Evolutionary conservation across 2,113 vertebrate species (phyloP), one percentile per base, ranked within the genome.

Genomic region (Capreolus pygargus): DNA sequence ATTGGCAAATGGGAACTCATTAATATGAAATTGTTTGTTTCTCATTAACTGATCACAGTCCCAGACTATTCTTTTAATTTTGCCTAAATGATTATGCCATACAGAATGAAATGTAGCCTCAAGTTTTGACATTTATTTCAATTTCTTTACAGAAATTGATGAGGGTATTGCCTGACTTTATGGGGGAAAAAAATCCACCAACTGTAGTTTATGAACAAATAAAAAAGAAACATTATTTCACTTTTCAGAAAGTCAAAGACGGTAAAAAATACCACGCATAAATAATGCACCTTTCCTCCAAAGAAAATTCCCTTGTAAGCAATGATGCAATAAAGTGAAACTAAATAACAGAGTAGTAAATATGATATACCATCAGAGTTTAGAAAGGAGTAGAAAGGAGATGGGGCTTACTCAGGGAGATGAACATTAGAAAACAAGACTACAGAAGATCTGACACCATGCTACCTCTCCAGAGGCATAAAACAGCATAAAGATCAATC

Each of bases 1-100:
- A 99, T 98, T 98, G 98, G 98, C 97, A 99, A 99, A 98, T 98
- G 97, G 98, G 98, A 99, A 98, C 96, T 99, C 98, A 99, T 99
- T 99, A 99, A 99, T 99, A 98, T 97, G 98, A 98, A 98, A 98
- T 96, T 98, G 98, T 98, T 98, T 98, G 97, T 98, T 98, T 98
- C 98, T 98, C 97, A 84, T 94, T 98, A 97, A 94, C 86, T 96
- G 98, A 98, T 85, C 97, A 97, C 84, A 98, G 95, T 97, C 85
- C 95, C 98, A 98, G 97, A 96, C 96, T 97, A 91, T 86, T 95
- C 98, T 95, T 97, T 97, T 97, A 98, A 98, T 97, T 98, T 95
- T 28, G 96, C 64, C 91, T 97, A 93, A 99, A 98, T 82, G 81
- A 98, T 95, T 92, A 97, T 87, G 74, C 93, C 87, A 93, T 95